Evolutionary conservation across 2,888 invertebrate genomes (phyloP).

Genomic region (Tanypteryx hageni): DNA sequence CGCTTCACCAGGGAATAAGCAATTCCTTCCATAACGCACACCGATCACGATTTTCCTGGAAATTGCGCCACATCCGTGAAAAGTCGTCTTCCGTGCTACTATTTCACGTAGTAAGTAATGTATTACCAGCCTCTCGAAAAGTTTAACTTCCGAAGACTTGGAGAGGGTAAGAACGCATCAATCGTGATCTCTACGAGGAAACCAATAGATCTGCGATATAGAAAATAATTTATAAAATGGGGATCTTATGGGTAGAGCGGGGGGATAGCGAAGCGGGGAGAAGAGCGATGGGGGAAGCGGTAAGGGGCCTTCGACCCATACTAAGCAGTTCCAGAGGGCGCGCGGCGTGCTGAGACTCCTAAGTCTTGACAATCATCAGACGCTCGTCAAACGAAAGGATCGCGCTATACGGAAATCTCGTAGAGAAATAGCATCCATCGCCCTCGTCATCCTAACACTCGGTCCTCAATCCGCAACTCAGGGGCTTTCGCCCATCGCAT

Average conservation of each 20-base stretch:
- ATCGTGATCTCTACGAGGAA: not conserved
- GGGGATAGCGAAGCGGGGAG: not conserved
- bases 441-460: no score
- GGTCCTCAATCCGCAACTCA: no score
- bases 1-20: no score
- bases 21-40: no score
- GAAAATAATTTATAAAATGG: conserved; percentile 62
- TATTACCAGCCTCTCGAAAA: conserved; percentile 15
- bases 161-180: not conserved
- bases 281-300: not conserved
- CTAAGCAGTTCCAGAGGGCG: conserved; percentile 6
- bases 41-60: not conserved
- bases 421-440: no score
- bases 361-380: not conserved
- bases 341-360: conserved; percentile 20
- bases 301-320: conserved; percentile 1
- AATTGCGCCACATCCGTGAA: not conserved
- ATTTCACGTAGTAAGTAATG: conserved; percentile 52
- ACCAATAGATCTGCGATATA: conserved; percentile 32
- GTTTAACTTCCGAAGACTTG: not conserved
- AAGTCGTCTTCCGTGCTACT: not conserved
- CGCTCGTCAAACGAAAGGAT: not conserved
- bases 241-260: conserved; percentile 20
- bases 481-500: no score
- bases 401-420: no score